phyloP scores from a whole-genome alignment of 1,140 invertebrate species.

The Drosophila willistoni region DNA sequence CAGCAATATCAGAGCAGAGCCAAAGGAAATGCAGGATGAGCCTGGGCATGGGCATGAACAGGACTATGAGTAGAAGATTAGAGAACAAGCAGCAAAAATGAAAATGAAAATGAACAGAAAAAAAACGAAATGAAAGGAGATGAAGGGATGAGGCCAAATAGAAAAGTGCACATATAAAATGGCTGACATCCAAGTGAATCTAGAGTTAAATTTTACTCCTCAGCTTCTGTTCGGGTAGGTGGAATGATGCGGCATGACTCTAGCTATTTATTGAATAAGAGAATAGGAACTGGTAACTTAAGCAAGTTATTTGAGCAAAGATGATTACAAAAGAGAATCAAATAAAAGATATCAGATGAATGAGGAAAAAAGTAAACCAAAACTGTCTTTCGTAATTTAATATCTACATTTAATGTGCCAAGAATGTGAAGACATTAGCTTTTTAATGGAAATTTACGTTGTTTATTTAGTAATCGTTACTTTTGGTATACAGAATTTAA shows the following conservation, averaged over 20 bases:
- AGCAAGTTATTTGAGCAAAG: constrained; percentile 4
- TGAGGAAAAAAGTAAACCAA: not conserved
- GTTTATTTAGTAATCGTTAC: too few species aligned
- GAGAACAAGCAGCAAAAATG: constrained; percentile 4
- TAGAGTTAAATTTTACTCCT: not conserved
- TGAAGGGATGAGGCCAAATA: not conserved
- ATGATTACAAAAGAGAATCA: constrained; percentile 12
- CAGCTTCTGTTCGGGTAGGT: constrained; percentile 2
- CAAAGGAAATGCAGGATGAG: constrained; percentile 56
- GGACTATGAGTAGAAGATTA: constrained; percentile 23
- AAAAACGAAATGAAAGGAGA: not conserved
- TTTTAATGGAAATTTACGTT: too few species aligned
- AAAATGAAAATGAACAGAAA: constrained; percentile 15
- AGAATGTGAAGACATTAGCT: not conserved
- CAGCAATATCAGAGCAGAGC: constrained; percentile 28
- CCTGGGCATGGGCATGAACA: constrained; percentile 19
- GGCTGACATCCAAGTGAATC: constrained; percentile 2
- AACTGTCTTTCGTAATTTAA: not conserved
- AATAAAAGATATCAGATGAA: constrained; percentile 14
- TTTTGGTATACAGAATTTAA: too few species aligned
- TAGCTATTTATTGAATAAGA: constrained; percentile 11
- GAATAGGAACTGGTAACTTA: constrained; percentile 13
- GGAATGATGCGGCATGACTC: constrained; percentile 11
- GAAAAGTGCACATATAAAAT: not conserved
- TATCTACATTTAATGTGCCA: not conserved